Conservation (phyloP, 2,113 vertebrate species). For the Fregata magnificens region DNA sequence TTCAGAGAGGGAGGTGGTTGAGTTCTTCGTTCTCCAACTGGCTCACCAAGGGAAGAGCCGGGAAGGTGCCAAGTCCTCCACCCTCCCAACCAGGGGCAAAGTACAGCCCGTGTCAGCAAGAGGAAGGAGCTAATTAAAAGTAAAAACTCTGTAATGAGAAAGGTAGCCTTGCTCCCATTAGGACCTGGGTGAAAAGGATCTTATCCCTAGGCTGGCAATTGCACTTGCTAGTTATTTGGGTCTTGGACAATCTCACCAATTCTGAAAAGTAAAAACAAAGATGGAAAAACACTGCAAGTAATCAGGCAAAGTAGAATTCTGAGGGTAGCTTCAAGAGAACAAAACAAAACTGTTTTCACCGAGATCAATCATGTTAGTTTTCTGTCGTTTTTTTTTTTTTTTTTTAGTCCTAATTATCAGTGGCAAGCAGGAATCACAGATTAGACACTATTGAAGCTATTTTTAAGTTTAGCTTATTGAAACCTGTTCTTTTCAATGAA, state of each 20-base stretch:
- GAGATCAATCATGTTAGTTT: slow-evolving; percentile 43
- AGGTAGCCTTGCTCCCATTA: neutral
- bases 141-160: neutral
- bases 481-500: slow-evolving; percentile 46
- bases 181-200: neutral
- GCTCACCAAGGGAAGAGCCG: neutral
- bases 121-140: neutral
- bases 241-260: neutral
- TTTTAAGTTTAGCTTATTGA: slow-evolving; percentile 57
- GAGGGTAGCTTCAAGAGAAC: slow-evolving; percentile 24
- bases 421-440: slow-evolving; percentile 56
- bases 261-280: neutral
- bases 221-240: neutral
- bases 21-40: neutral
- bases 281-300: slow-evolving; percentile 37
- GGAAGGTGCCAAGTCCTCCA: neutral
- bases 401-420: slow-evolving; percentile 58
- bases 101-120: neutral
- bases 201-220: neutral
- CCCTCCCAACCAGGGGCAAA: neutral
- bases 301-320: slow-evolving; percentile 23
- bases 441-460: slow-evolving; percentile 54
- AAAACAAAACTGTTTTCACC: slow-evolving; percentile 48
- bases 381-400: neutral
- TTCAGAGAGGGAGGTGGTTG: neutral